Evolutionary conservation across 2,888 invertebrate species (phyloP).

Genomic region (Tineola bisselliella): DNA sequence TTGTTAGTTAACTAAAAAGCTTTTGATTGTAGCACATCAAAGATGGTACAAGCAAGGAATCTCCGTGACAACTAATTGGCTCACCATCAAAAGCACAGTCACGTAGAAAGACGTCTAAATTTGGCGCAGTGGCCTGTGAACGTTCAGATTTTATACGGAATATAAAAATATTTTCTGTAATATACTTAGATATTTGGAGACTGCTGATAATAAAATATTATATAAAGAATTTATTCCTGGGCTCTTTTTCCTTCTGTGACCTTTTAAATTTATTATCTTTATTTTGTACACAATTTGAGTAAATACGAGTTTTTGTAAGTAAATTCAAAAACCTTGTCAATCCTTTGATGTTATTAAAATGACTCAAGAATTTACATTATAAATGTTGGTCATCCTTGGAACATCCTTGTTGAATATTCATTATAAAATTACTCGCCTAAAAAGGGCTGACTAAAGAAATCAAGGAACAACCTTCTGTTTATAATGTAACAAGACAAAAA

Average conservation of each 20-base stretch:
- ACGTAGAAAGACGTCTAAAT: constrained; percentile 30
- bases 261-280: neutral
- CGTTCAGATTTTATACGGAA: neutral
- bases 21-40: constrained; percentile 55
- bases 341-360: constrained; percentile 5
- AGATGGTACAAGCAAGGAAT: constrained; percentile 41
- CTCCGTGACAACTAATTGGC: constrained; percentile 54
- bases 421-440: neutral
- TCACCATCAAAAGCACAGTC: constrained; percentile 32
- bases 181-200: neutral
- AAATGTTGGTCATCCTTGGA: constrained; percentile 1
- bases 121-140: constrained; percentile 21
- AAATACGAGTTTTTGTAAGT: neutral
- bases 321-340: neutral
- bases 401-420: constrained; percentile 6
- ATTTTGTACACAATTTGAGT: neutral
- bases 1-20: constrained; percentile 42
- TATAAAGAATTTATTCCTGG: neutral
- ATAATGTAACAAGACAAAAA: neutral
- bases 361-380: neutral
- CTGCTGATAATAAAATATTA: neutral
- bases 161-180: neutral
- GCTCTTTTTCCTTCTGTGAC: neutral
- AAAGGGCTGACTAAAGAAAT: constrained; percentile 3
- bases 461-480: constrained; percentile 1